A percentile compares a stretch with the other conserved stretches of the same genome.
These are phyloP conservation scores for Chrysodeixis includens DNA, from an alignment of 2,888 invertebrate species.

Conservation along the genomic window DNA sequence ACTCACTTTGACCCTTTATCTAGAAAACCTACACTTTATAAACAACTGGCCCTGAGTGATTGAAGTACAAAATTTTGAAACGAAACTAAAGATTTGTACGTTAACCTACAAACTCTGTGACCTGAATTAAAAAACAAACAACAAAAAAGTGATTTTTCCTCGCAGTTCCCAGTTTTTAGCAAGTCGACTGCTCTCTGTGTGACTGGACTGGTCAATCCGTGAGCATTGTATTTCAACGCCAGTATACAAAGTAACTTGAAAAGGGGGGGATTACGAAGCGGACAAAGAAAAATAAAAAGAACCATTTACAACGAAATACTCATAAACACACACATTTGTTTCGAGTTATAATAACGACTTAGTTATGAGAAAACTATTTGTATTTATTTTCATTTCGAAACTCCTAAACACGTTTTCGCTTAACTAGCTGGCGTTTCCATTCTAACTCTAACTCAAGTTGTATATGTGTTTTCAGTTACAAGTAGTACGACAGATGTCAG, in stretches of 20 bases:
- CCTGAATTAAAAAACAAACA: constrained; percentile 29
- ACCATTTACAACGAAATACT: background rate
- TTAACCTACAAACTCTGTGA: constrained; percentile 37
- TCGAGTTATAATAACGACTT: background rate
- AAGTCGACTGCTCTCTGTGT: constrained; percentile 3
- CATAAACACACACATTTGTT: background rate
- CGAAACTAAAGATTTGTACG: constrained; percentile 25
- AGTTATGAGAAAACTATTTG: background rate
- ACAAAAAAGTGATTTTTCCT: constrained; percentile 21
- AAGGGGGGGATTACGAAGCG: background rate
- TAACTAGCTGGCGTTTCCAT: background rate
- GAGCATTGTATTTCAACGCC: background rate
- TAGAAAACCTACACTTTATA: constrained; percentile 15
- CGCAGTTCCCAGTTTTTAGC: constrained; percentile 23
- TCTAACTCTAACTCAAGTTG: background rate
- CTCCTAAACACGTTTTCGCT: background rate
- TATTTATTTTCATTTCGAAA: background rate
- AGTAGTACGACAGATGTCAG: constrained; percentile 25
- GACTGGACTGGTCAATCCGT: constrained; percentile 14
- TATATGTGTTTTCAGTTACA: constrained; percentile 26
- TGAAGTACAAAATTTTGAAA: constrained; percentile 21
- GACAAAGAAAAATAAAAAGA: background rate
- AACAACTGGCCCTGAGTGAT: constrained; percentile 1
- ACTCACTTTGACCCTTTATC: constrained; percentile 21
- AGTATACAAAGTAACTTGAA: background rate